Evolutionary conservation across 2,113 vertebrate species (phyloP), one percentile per base, ranked within the genome.

Genomic region (Sander vitreus): DNA sequence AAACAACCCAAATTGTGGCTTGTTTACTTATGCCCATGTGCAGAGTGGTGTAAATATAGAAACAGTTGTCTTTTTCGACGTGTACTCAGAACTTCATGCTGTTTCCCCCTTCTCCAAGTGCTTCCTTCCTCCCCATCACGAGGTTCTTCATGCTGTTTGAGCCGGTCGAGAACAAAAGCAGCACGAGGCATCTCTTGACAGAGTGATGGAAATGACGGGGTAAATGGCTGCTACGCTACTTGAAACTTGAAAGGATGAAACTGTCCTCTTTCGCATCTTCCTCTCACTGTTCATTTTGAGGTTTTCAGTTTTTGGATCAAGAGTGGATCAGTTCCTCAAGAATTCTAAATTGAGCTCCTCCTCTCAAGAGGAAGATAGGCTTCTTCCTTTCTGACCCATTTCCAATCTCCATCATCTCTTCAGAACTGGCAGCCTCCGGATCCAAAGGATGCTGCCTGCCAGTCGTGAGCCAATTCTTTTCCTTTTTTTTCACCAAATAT

Each of bases 331-430:
- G 16, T 60, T 85, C 73, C 75, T 75, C 16, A 66, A 90, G 72
- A 88, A 87, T 84, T 84, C 79, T 58, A 89, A 90, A 87, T 69
- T 73, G 75, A 90, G 84, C 78, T 70, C 21, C 6, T 27, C 53
- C 72, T 84, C 81, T 86, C 66, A 53, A 85, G 78, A 83, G 58
- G 43, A 75, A 73, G 53, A 83, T 39, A 21, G 33, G 48, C 74
- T 76, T 76, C 58, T 81, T 85, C 83, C 66, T 83, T 68, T 74
- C 73, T 86, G 87, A 89, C 92, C 89, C 85, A 91, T 83, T 91
- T 91, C 80, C 78, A 83, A 51, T 91, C 80, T 85, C 66, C 80
- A 73, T 78, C 85, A 85, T 89, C 66, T 87, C 76, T 82, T 76
- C 63, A 71, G 63, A 36, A 76, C 78, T 70, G 87, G 81, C 88